phyloP scores from a whole-genome alignment of 2,113 vertebrate species.

The Hucho hucho region DNA sequence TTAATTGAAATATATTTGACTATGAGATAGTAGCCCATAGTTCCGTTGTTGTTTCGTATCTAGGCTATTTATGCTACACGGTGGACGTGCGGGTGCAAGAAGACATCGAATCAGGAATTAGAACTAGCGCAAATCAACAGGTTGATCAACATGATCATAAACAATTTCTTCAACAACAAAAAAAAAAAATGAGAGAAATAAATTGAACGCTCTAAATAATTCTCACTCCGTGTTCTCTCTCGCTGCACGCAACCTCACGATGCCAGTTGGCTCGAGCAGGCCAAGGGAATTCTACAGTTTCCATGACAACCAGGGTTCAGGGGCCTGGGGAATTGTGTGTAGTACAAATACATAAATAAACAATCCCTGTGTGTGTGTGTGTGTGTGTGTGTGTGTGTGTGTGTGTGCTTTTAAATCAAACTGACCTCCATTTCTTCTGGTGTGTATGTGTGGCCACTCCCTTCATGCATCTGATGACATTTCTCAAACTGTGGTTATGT shows the following conservation, averaged over 20 bases:
- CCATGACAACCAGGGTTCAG: constrained; percentile 69
- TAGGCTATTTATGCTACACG: too few relatives aligned
- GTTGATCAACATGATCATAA: too few relatives aligned
- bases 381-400: constrained; percentile 1
- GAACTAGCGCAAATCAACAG: too few relatives aligned
- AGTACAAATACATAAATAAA: constrained; percentile 58
- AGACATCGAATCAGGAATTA: too few relatives aligned
- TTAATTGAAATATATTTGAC: too few relatives aligned
- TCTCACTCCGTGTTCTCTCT: not conserved
- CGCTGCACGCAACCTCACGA: constrained; percentile 22
- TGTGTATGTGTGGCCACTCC: not conserved
- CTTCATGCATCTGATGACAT: not conserved
- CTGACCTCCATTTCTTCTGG: too few relatives aligned
- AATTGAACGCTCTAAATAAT: not conserved
- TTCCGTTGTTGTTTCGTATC: too few relatives aligned
- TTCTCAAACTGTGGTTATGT: too few relatives aligned
- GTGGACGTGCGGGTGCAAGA: too few relatives aligned
- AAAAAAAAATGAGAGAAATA: not conserved
- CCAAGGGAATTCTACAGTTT: constrained; percentile 66
- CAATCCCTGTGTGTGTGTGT: constrained; percentile 15
- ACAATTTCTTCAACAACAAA: not conserved
- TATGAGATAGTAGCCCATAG: too few relatives aligned
- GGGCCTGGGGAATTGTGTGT: constrained; percentile 51
- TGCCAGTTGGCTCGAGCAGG: constrained; percentile 59
- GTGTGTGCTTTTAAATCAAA: too few relatives aligned